Base-by-base conservation (phyloP, 2,888 invertebrate genomes). In the Synanthedon andrenaeformis region DNA sequence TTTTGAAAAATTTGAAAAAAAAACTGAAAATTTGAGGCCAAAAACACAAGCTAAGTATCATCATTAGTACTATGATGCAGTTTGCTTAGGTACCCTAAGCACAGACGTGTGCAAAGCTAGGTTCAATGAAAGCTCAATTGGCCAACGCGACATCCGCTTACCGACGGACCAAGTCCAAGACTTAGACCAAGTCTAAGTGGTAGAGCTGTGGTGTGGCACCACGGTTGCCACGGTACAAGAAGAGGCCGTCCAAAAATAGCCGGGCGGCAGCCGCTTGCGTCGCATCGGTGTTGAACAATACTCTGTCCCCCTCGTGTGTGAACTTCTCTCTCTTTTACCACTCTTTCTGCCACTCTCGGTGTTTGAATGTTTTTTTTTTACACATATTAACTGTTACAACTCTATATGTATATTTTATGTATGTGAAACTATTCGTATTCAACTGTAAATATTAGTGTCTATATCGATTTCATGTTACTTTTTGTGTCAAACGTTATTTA, bases 351-450 rank as follows among this genome's bases (percentile, higher is more conserved):
- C 85, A 84, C 82, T 83, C 68, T 81, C 82, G 81, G 79, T 86
- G 86, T 86, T 74, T 85, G 85, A 81, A 86, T 86, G 86, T 86
- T 85, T 78, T 84, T 85, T 86, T 85, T 78, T 84, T 85, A 45
- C 86, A 86, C 85, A 10, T 35, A 35, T 35, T 86, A 86, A 85
- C 85, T 86, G 85, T 86, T 86, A 86, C 35, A 35, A 35, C 8
- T 35, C 35, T 35, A 35, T 35, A 35, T 35, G 35, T 35, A 86
- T 86, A 83, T 86, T 83, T n/a, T 83, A 85, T 84, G 81, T 76
- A 70, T 75, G 58, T 72, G 70, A 71, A 64, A 68, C 75, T 69
- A 65, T 64, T 64, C 63, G 64, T 72, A 67, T 64, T 66, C 45
- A 42, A 51, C 45, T 51, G 17, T 56, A 41, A 53, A 48, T 52